Percentiles rank a stretch among this genome's conserved stretches.
phyloP scores from a whole-genome alignment of 2,113 vertebrate genomes.

The Marcusenius ussheri region DNA sequence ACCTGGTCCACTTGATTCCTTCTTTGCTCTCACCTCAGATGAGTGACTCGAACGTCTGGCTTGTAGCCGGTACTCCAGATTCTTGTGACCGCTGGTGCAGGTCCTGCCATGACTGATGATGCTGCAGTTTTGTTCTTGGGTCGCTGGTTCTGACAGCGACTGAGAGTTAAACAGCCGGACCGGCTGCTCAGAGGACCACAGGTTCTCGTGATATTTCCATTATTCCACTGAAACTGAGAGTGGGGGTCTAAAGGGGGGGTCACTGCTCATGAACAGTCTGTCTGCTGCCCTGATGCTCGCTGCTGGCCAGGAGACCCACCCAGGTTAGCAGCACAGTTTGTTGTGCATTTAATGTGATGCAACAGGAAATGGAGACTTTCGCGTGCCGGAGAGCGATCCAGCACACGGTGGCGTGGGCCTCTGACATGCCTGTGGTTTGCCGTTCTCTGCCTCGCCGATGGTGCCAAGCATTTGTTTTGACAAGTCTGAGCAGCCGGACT shows the following conservation, averaged over 20 bases:
- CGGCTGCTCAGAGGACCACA: background rate
- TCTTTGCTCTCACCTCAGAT: background rate
- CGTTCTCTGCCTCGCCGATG: background rate
- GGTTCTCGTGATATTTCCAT: background rate
- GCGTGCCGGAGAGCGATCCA: background rate
- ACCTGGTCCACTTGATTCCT: background rate
- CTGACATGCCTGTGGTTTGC: background rate
- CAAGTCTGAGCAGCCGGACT: background rate
- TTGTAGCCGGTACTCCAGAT: background rate
- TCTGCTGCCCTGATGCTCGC: background rate
- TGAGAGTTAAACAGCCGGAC: background rate
- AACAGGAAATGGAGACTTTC: background rate
- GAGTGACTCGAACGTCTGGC: background rate
- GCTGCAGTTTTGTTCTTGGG: background rate
- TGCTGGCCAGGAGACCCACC: background rate
- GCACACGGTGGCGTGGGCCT: background rate
- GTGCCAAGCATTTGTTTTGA: background rate
- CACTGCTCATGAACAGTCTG: background rate
- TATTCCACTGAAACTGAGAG: background rate
- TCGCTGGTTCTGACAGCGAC: background rate
- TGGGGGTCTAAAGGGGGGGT: too few species aligned
- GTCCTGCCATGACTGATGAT: background rate
- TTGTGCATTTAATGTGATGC: background rate
- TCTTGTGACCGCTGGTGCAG: background rate
- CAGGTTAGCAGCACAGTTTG: background rate